Conservation (phyloP, 1,140 invertebrate species). For the Diorhabda elongata region DNA sequence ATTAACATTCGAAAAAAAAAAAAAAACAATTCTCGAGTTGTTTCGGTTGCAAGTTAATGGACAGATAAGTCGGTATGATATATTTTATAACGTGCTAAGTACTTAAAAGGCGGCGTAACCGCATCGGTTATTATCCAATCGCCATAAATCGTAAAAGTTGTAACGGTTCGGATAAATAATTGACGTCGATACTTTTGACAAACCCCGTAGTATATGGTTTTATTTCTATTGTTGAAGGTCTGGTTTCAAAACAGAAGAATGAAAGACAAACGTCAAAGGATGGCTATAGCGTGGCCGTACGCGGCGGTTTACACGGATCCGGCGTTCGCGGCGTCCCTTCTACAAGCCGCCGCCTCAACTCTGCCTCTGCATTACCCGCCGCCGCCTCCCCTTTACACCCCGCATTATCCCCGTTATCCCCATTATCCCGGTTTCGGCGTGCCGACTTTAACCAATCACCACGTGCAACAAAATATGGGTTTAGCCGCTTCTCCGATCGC, state of each 20-base stretch:
- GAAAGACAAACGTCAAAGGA: slow-evolving; percentile 95
- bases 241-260: slow-evolving; percentile 99
- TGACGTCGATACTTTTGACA: too few relatives aligned
- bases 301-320: slow-evolving; percentile 89
- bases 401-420: slow-evolving; percentile 47
- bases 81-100: slow-evolving; percentile 15
- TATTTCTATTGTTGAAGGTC: slow-evolving; percentile 62
- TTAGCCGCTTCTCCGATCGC: slow-evolving; percentile 17
- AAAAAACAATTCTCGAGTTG: slow-evolving; percentile 2
- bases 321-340: slow-evolving; percentile 82
- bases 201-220: neutral
- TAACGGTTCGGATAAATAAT: too few relatives aligned
- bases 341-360: slow-evolving; percentile 77
- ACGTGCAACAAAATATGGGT: slow-evolving; percentile 20
- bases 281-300: slow-evolving; percentile 93
- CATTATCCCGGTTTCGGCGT: slow-evolving; percentile 48
- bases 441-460: slow-evolving; percentile 27
- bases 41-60: slow-evolving; percentile 6
- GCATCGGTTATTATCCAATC: too few relatives aligned
- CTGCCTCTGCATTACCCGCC: slow-evolving; percentile 50
- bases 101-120: slow-evolving; percentile 12
- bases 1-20: slow-evolving; percentile 33
- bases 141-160: too few relatives aligned
- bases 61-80: neutral
- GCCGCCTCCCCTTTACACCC: slow-evolving; percentile 49